Conservation (phyloP, 2,797 vertebrate species). For the Carapus acus region DNA sequence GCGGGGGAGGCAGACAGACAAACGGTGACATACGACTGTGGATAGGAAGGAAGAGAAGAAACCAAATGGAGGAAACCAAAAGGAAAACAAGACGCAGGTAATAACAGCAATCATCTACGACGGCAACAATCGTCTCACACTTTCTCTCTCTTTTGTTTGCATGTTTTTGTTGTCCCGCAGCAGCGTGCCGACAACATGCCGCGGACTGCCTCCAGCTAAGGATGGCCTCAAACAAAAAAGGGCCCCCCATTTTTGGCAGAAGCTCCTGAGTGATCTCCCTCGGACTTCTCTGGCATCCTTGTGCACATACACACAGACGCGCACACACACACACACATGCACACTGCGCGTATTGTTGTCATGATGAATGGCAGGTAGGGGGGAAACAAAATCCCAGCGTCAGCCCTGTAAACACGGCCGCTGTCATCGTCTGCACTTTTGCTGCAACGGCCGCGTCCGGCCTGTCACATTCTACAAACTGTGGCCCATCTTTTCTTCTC, state of each 20-base stretch:
- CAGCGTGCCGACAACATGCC: background rate
- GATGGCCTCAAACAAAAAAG: conserved; percentile 10
- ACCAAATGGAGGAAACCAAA: no score
- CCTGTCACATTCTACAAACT: conserved; percentile 26
- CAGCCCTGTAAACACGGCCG: no score
- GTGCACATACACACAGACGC: conserved; percentile 16
- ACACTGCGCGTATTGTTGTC: no score
- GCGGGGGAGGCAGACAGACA: conserved; percentile 11
- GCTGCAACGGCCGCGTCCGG: conserved; percentile 35
- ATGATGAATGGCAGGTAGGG: conserved; percentile 18
- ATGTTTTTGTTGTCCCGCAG: conserved; percentile 10
- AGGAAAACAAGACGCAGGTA: no score
- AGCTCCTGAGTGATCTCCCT: conserved; percentile 25
- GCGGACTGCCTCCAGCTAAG: background rate
- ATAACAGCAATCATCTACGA: no score
- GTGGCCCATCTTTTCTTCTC: conserved; percentile 21
- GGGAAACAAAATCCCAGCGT: conserved; percentile 35
- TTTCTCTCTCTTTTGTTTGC: conserved; percentile 7
- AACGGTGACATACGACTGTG: conserved; percentile 8
- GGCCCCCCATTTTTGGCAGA: background rate
- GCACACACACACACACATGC: no score
- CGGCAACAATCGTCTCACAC: background rate
- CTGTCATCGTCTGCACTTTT: conserved; percentile 22
- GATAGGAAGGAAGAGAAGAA: no score
- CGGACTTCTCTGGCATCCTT: conserved; percentile 18